These are phyloP conservation scores for Mesopsocus fuscifrons DNA, from an alignment of 2,888 invertebrate species.

Conservation along the genomic window DNA sequence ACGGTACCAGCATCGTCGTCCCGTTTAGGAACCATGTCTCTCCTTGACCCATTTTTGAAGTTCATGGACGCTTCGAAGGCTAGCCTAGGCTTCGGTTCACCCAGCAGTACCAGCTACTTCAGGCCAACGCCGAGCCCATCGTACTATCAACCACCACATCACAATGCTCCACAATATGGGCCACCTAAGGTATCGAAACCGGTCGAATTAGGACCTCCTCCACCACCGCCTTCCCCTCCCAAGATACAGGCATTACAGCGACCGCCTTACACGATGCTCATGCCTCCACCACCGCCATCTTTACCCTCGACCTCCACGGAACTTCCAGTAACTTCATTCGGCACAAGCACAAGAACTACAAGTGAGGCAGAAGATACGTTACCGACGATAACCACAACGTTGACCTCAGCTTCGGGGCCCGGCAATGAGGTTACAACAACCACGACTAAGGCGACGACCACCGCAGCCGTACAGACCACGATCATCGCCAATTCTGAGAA, in stretches of 20 bases:
- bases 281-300: constrained; percentile 26
- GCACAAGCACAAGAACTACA: constrained; percentile 13
- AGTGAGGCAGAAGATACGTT: constrained; percentile 14
- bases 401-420: constrained; percentile 21
- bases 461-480: constrained; percentile 10
- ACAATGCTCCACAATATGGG: too few species aligned
- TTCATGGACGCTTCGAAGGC: constrained; percentile 1
- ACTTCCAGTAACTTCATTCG: constrained; percentile 14
- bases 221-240: constrained; percentile 23
- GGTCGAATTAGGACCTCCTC: constrained; percentile 18
- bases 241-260: constrained; percentile 20
- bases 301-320: constrained; percentile 18
- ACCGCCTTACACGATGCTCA: constrained; percentile 11
- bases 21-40: background rate
- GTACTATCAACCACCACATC: constrained; percentile 17
- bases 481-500: constrained; percentile 4
- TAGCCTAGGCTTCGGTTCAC: background rate
- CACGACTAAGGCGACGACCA: constrained; percentile 13
- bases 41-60: constrained; percentile 4
- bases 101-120: background rate
- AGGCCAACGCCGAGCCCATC: background rate
- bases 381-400: constrained; percentile 21
- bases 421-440: constrained; percentile 15
- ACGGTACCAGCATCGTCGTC: constrained; percentile 15
- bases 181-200: too few species aligned